Evolutionary conservation across 2,797 vertebrate species (phyloP).

Genomic region (Loriculus beryllinus): DNA sequence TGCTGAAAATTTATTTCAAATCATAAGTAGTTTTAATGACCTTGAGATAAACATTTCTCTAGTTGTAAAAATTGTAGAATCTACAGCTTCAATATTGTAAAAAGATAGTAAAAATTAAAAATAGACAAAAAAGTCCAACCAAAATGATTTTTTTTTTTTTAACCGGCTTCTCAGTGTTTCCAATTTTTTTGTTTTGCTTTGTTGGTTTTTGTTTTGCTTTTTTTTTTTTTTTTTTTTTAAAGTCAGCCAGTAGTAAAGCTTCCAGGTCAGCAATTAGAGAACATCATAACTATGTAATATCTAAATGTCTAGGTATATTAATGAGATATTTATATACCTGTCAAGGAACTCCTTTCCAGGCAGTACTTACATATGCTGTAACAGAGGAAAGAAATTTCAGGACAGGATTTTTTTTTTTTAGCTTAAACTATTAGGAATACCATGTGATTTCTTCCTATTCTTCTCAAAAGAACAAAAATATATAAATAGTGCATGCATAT

Average conservation of each 20-base stretch:
- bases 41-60: not conserved
- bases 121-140: fast-evolving
- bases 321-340: not conserved
- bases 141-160: not conserved
- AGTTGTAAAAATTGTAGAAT: not conserved
- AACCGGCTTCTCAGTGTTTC: not conserved
- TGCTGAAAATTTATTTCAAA: not conserved
- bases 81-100: not conserved
- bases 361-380: not conserved
- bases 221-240: not conserved
- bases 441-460: not conserved
- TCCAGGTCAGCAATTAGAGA: not conserved
- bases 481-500: not conserved
- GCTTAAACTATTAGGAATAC: not conserved
- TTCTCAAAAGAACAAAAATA: not conserved
- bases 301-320: not conserved
- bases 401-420: not conserved
- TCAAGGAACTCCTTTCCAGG: not conserved
- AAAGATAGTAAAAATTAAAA: not conserved
- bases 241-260: not conserved
- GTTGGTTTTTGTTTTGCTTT: not conserved
- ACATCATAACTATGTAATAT: not conserved
- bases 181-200: not conserved
- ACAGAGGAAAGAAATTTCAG: not conserved
- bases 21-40: not conserved